Evolutionary conservation across 2,797 vertebrate genomes (phyloP).

Genomic region (Parauchenoglanis punctatus): DNA sequence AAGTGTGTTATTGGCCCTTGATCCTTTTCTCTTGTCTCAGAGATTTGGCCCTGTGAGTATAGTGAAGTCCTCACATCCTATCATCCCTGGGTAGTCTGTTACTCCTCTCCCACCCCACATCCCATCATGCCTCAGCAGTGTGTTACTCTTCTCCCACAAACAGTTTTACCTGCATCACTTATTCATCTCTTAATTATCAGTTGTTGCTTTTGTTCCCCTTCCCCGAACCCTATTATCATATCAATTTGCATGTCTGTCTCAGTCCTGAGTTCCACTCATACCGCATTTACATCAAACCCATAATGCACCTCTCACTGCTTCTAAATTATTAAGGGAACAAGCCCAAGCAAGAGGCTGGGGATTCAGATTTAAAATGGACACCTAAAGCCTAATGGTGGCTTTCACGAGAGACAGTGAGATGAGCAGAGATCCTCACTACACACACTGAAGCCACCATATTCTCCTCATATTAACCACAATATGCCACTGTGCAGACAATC

Average conservation of each 20-base stretch:
- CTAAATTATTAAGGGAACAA: slow-evolving; percentile 80
- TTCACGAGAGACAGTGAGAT: slow-evolving; percentile 40
- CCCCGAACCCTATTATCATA: slow-evolving; percentile 75
- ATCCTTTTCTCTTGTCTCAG: neutral
- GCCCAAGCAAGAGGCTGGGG: slow-evolving; percentile 71
- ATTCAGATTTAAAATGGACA: slow-evolving; percentile 82
- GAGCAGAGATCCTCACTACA: neutral
- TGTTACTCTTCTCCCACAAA: slow-evolving; percentile 65
- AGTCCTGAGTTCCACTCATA: slow-evolving; percentile 76
- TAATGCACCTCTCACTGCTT: slow-evolving; percentile 71
- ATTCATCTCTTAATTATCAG: slow-evolving; percentile 77
- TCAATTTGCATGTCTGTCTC: slow-evolving; percentile 81
- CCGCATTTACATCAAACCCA: slow-evolving; percentile 77
- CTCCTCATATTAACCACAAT: slow-evolving; percentile 3
- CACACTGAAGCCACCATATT: neutral
- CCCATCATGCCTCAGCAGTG: slow-evolving; percentile 51
- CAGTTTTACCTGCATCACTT: slow-evolving; percentile 77
- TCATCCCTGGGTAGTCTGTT: slow-evolving; percentile 57
- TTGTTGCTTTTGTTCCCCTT: slow-evolving; percentile 74
- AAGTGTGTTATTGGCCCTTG: neutral
- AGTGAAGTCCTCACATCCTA: slow-evolving; percentile 29
- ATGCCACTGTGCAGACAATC: no score
- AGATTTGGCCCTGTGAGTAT: neutral
- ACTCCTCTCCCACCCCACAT: slow-evolving; percentile 52
- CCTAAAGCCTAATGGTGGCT: slow-evolving; percentile 73